Conservation (phyloP, 1,140 invertebrate species). For the Leptinotarsa defecta region DNA sequence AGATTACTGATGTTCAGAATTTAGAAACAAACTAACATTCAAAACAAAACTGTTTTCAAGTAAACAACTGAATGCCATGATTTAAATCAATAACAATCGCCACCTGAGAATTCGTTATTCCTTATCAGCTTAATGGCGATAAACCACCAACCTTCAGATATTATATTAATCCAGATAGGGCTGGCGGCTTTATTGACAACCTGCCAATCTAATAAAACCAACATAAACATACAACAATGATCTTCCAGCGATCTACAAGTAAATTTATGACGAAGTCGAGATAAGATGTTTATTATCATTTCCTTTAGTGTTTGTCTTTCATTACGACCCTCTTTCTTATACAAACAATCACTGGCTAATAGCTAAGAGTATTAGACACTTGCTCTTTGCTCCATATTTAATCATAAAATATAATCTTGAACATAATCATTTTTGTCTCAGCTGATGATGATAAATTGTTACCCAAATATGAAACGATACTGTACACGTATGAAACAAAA, state of each 20-base stretch:
- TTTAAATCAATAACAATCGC: too few species aligned
- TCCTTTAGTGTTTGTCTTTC: slow-evolving; percentile 25
- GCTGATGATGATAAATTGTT: background rate
- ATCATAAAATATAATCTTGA: slow-evolving; percentile 5
- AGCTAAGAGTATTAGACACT: slow-evolving; percentile 20
- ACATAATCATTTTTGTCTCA: slow-evolving; percentile 3
- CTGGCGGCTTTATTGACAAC: background rate
- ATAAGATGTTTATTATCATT: slow-evolving; percentile 24
- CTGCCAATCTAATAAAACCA: background rate
- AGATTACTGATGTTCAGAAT: too few species aligned
- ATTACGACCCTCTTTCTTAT: slow-evolving; percentile 20
- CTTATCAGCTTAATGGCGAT: too few species aligned
- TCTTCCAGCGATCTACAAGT: slow-evolving; percentile 12
- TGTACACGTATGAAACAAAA: too few species aligned
- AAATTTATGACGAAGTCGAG: slow-evolving; percentile 2
- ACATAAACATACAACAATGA: background rate
- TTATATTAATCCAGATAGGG: background rate
- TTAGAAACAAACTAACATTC: too few species aligned
- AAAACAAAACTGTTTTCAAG: too few species aligned
- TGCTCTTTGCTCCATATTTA: background rate
- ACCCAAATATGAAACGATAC: background rate
- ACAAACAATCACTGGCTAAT: slow-evolving; percentile 26
- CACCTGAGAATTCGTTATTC: too few species aligned
- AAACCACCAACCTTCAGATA: too few species aligned
- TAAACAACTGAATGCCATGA: too few species aligned